Base-by-base conservation (phyloP, 1,140 invertebrate genomes). In the Amyelois transitella region DNA sequence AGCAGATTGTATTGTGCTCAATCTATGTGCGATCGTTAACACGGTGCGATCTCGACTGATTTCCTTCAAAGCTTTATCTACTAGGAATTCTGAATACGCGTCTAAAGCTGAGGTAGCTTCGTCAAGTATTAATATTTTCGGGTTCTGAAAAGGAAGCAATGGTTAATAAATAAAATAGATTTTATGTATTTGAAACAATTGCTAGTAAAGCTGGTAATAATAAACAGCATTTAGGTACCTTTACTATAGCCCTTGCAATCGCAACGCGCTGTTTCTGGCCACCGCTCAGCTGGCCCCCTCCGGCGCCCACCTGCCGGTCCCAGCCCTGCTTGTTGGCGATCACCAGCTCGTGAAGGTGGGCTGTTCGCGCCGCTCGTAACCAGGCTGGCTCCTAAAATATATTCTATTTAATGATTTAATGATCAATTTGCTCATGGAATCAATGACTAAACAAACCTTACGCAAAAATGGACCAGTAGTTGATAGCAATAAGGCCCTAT, bases 51-150 rank as follows among this genome's bases (percentile, higher is more conserved):
- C 86, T 88, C 93, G 91, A 48, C 94, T 92, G 1, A 96, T 93
- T 48, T 92, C 90, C 68, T 97, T 96, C 18, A 98, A 81, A 5
- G 96, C 95, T 73, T 95, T 93, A 72, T 97, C 96, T 2, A 98
- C 96, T 66, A 96, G 89, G 74, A 92, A 91, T 87, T 98, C 97
- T 6, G 96, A 98, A 71, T 97, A 94, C 0, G 96, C 92, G 88
- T 98, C 97, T 60, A 99, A 81, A 0, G 97, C 97, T 90, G 96
- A 97, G 48, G 95, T 97, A 21, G 96, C 96, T 91, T 97, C 96
- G 72, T 97, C 96, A 60, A 97, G 79, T 44, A 97, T 90, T 8
- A 97, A 87, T 62, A 97, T 95, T 83, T 92, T 93, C 28, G 94
- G 96, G 86, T 97, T 92, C 93, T 95, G 78, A 48, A 48, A 48